Evolutionary conservation across 2,797 vertebrate genomes (phyloP).

Genomic region (Octomys mimax): DNA sequence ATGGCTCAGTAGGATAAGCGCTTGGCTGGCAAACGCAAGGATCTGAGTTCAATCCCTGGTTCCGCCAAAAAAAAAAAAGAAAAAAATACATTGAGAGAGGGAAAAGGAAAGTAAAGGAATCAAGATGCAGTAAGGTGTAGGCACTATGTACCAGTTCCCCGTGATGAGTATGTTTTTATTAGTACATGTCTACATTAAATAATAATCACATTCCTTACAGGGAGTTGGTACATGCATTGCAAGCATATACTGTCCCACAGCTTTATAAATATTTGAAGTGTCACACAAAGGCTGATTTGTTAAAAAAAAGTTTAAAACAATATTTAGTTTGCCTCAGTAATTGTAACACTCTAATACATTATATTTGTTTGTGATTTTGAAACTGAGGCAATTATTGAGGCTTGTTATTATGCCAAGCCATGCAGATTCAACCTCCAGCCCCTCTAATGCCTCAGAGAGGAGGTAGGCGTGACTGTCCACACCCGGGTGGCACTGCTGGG

Average conservation of each 20-base stretch:
- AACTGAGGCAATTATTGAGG: too few relatives aligned
- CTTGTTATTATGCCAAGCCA: not conserved
- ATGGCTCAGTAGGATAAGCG: too few relatives aligned
- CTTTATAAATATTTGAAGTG: not conserved
- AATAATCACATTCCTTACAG: not conserved
- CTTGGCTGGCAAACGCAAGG: too few relatives aligned
- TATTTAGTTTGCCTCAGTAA: not conserved
- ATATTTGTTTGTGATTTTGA: not conserved
- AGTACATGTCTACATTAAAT: not conserved
- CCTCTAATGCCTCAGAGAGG: not conserved
- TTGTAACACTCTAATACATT: not conserved
- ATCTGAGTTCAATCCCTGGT: too few relatives aligned
- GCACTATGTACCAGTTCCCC: not conserved
- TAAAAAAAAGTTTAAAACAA: not conserved
- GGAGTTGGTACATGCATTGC: not conserved
- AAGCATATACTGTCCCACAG: not conserved
- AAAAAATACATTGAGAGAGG: not conserved
- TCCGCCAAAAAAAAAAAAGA: not conserved
- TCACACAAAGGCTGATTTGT: not conserved
- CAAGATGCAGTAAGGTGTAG: not conserved
- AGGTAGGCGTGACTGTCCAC: not conserved
- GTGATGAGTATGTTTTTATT: not conserved
- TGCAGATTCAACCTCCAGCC: accelerated
- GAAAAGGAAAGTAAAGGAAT: not conserved
- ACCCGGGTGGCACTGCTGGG: accelerated